A percentile compares a stretch with the other conserved stretches of the same genome.
These are phyloP conservation scores for Mobula birostris DNA, from an alignment of 2,113 vertebrate species.

Conservation along the genomic window DNA sequence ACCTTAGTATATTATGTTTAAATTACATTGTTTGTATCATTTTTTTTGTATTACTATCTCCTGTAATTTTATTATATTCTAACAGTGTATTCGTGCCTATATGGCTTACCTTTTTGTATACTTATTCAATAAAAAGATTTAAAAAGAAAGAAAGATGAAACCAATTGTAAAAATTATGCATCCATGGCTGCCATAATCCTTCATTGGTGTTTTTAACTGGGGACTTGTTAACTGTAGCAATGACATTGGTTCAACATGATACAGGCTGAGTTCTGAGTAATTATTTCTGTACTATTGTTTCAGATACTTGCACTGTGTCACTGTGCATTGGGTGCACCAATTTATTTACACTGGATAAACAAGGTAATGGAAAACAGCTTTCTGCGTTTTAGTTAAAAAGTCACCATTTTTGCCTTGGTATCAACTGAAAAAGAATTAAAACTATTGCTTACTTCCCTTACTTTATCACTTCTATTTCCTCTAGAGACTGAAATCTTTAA, in stretches of 20 bases:
- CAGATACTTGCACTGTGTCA: slow-evolving; percentile 26
- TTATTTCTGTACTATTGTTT: neutral
- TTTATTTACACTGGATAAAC: slow-evolving; percentile 31
- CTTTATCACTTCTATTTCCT: neutral
- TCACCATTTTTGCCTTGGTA: neutral
- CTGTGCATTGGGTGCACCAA: neutral
- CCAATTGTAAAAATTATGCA: neutral
- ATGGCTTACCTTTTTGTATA: too few relatives aligned
- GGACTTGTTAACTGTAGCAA: neutral
- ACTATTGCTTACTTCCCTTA: neutral
- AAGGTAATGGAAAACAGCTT: neutral
- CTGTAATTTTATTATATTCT: too few relatives aligned
- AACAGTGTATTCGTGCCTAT: too few relatives aligned
- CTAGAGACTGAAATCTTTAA: neutral
- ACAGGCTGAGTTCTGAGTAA: neutral
- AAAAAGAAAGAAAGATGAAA: neutral
- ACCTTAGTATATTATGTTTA: too few relatives aligned
- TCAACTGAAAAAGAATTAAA: neutral
- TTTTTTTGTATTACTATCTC: too few relatives aligned
- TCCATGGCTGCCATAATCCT: too few relatives aligned
- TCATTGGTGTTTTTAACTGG: neutral
- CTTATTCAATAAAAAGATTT: too few relatives aligned
- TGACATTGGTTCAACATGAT: neutral
- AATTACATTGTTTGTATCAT: too few relatives aligned
- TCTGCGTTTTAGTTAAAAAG: neutral